A percentile compares a stretch with the other conserved stretches of the same genome.
Evolutionary conservation across 2,113 vertebrate species (phyloP).

Genomic region (Aspidoscelis tigris): DNA sequence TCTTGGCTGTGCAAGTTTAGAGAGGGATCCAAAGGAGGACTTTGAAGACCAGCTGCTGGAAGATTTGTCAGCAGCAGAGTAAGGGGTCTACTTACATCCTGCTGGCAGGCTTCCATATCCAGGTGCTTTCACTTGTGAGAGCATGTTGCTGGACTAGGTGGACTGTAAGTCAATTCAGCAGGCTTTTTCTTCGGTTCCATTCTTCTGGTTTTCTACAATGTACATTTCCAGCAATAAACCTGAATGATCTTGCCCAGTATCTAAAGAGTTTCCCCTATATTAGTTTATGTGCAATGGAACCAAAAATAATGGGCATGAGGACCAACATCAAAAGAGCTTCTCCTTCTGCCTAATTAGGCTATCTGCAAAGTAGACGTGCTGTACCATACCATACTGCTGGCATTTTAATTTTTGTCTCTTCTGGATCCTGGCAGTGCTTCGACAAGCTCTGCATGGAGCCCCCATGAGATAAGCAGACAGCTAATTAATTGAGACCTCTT

Average conservation of each 20-base stretch:
- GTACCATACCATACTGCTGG: background rate
- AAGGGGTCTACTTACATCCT: no score
- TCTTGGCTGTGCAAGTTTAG: no score
- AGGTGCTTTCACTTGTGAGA: no score
- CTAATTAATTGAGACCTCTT: constrained; percentile 28
- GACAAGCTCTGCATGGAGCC: background rate
- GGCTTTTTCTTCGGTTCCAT: no score
- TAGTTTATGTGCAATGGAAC: no score
- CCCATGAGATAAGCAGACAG: background rate
- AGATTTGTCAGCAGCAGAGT: no score
- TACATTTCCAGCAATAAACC: rapidly evolving
- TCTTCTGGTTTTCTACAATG: no score
- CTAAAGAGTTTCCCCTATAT: background rate
- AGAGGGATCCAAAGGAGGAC: no score
- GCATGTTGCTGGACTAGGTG: no score
- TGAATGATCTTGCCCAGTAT: background rate
- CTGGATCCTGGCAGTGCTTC: background rate
- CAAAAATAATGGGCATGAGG: background rate
- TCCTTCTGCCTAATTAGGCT: constrained; percentile 5
- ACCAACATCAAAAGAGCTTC: constrained; percentile 4
- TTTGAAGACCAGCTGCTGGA: no score
- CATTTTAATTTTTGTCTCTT: constrained; percentile 19
- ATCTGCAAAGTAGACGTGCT: constrained; percentile 18
- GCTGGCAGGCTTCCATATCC: no score
- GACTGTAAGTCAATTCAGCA: no score